These are phyloP conservation scores for Ochropleura leucogaster DNA, from an alignment of 2,888 invertebrate species.

Conservation along the genomic window DNA sequence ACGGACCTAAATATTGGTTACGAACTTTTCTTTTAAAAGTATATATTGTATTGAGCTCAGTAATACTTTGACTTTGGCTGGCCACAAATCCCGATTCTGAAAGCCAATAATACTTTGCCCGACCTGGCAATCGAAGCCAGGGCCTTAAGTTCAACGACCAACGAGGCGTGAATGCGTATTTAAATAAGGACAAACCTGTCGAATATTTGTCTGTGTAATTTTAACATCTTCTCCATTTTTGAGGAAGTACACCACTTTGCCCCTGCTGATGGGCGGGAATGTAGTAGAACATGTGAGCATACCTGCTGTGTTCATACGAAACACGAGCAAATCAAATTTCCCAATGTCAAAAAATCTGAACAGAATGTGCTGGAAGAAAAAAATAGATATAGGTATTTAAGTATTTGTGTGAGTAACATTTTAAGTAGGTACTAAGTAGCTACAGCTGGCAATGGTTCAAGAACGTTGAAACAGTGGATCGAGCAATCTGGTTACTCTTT, in stretches of 20 bases:
- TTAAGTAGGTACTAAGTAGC: neutral
- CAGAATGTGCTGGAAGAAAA: slow-evolving; percentile 79
- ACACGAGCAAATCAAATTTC: slow-evolving; percentile 88
- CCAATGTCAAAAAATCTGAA: slow-evolving; percentile 82
- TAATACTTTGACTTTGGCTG: no score
- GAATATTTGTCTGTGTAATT: slow-evolving; percentile 91
- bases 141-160: neutral
- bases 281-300: slow-evolving; percentile 91
- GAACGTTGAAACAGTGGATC: neutral
- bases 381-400: neutral
- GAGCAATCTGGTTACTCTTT: neutral
- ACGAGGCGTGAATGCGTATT: neutral
- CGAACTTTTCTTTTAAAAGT: no score
- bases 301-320: slow-evolving; percentile 92
- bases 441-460: neutral
- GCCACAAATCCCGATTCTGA: no score
- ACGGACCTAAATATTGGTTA: no score
- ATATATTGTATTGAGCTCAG: no score
- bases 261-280: slow-evolving; percentile 91
- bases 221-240: slow-evolving; percentile 91
- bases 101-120: neutral
- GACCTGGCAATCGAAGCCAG: neutral
- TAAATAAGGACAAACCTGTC: slow-evolving; percentile 71
- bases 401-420: neutral
- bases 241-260: slow-evolving; percentile 95